Conservation (phyloP, 2,113 vertebrate species). For the Notarius lentiginosus region DNA sequence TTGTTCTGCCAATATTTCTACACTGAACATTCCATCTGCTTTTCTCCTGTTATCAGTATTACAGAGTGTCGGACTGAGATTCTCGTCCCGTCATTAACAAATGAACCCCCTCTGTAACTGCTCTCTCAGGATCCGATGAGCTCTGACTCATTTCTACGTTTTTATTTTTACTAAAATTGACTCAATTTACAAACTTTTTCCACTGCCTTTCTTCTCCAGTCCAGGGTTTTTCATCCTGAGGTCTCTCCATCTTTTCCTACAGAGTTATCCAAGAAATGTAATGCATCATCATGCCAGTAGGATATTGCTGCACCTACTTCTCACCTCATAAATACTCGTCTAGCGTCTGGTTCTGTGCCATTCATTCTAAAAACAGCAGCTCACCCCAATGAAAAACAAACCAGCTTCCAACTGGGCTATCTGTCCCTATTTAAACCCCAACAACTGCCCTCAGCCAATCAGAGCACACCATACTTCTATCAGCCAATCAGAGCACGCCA, state of each 20-base stretch:
- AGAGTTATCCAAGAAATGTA: conserved; percentile 1
- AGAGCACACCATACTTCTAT: neutral
- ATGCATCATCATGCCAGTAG: neutral
- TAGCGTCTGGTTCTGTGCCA: conserved; percentile 23
- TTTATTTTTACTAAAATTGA: neutral
- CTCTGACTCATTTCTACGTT: conserved; percentile 2
- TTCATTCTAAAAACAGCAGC: neutral
- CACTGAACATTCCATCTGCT: neutral
- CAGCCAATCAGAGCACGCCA: neutral
- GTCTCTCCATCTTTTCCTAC: neutral
- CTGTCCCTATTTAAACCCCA: neutral
- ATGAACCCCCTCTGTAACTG: neutral
- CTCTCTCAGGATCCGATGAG: neutral
- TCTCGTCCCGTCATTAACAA: neutral
- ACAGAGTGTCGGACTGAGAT: neutral
- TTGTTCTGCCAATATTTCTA: neutral
- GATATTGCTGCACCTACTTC: conserved; percentile 20
- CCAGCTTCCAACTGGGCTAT: neutral
- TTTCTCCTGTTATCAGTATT: neutral
- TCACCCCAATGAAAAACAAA: neutral
- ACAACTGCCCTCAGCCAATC: conserved; percentile 3
- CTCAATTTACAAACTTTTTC: neutral
- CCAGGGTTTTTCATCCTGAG: neutral
- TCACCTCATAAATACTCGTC: conserved; percentile 27
- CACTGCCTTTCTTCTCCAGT: neutral